Base-by-base conservation (phyloP, 2,113 vertebrate species). In the Archocentrus centrarchus region DNA sequence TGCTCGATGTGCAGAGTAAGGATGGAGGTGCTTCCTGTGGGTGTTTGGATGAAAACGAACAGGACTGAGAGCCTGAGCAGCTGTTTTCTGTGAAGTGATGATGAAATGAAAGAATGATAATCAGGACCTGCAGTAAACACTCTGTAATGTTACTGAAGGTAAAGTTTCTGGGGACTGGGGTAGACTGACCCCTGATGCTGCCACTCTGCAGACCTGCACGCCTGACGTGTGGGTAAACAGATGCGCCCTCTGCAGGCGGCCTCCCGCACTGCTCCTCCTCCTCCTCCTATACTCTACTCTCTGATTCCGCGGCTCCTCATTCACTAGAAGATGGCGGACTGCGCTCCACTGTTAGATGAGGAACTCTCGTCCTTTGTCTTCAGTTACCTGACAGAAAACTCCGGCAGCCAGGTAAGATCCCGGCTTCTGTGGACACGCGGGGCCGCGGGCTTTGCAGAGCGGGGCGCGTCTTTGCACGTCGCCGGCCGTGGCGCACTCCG, bases 301-400 rank as follows among this genome's bases (percentile, higher is more conserved):
- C 93, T 90, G 93, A 83, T 83, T 94, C 83, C 90, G 17, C 92
- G 64, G 92, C 81, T 92, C 88, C 93, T 96, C 96, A 96, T 96
- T 96, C 95, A 95, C 96, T 97, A 97, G 97, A 99, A 98, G 97
- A 99, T 99, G 98, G 98, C 97, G 97, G 97, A 98, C 97, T 98
- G 97, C 97, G 96, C 96, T 96, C 95, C 97, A 96, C 96, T 99
- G 94, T 97, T 98, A 93, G 97, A 99, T 92, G 98, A 99, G 89
- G 98, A 98, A 95, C 97, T 99, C 93, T 97, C 97, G 94, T 98
- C 97, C 88, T 98, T 98, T 95, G 97, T 98, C 94, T 98, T 98
- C 95, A 98, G 95, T 96, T 98, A 98, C 96, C 96, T 99, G 95
- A 96, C 98, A 91, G 97, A 98, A 96, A 96, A 91, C 93, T 94